Evolutionary conservation across 1,140 invertebrate genomes (phyloP), one percentile per base, ranked within the genome.

Genomic region (Caerostris extrusa): DNA sequence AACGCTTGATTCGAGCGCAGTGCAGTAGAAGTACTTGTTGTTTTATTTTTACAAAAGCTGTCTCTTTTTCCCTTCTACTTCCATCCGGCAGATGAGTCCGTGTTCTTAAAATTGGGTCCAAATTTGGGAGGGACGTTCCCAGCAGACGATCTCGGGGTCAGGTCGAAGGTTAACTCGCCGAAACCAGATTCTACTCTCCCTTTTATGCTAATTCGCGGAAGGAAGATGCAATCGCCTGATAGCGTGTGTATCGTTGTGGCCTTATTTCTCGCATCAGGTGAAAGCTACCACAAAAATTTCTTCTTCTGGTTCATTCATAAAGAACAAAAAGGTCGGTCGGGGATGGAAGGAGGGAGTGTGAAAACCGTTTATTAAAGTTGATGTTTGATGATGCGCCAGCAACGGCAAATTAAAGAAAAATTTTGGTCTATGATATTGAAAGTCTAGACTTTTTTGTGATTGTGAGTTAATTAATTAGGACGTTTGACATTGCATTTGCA

Each of bases 101-200:
- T 53, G 85, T 87, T 57, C 34, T 8, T 50, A 69, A 69, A 89
- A 69, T 69, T 89, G 64, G 87, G 87, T 89, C 87, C 60, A n/a
- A n/a, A n/a, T n/a, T 89, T 60, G 57, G 61, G 87, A 89, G 87
- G 87, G 87, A 55, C 50, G 87, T 89, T 89, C 87, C 61, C 87
- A 89, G 87, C 87, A 89, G 87, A 89, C 87, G 55, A 7, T 83
- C 14, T 34, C 57, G 34, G 87, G 87, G 87, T 89, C 87, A 89
- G 87, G 87, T 89, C 87, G 87, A 50, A 89, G 64, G 87, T 89
- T 61, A 69, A 71, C 87, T 77, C 50, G 10, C 61, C 64, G 55
- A 55, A 89, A 89, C 87, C 87, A 64, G 87, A 89, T 89, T 89
- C 87, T 61, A 89, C 87, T 89, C 87, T 89, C 87, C 87, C 87